These are phyloP conservation scores for Perdita meconis DNA, from an alignment of 2,888 invertebrate species.

Conservation along the genomic window DNA sequence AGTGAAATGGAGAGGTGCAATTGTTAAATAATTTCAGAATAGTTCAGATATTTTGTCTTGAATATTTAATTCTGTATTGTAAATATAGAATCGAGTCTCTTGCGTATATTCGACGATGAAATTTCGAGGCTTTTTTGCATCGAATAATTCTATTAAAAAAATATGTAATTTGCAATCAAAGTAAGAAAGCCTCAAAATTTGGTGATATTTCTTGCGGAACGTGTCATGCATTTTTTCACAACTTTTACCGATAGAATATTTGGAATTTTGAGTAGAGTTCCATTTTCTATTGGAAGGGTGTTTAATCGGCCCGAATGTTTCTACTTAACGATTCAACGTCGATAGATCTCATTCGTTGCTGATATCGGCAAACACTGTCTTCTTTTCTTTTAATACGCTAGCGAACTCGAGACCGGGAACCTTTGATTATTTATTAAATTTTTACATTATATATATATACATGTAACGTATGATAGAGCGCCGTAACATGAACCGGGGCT, in stretches of 20 bases:
- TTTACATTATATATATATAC: constrained; percentile 66
- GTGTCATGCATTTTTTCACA: constrained; percentile 42
- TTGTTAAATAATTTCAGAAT: constrained; percentile 11
- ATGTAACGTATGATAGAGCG: constrained; percentile 67
- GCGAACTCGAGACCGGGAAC: constrained; percentile 38
- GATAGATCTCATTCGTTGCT: constrained; percentile 48
- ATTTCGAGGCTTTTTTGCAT: not conserved
- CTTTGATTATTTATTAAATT: constrained; percentile 75
- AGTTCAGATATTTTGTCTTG: not conserved
- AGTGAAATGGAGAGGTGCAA: constrained; percentile 12
- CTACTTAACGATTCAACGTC: constrained; percentile 8
- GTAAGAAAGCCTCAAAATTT: not conserved
- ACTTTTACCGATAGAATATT: constrained; percentile 17
- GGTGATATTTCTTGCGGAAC: not conserved
- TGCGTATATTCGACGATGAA: not conserved
- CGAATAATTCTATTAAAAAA: not conserved
- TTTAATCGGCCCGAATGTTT: constrained; percentile 25
- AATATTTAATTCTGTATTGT: constrained; percentile 15
- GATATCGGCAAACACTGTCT: constrained; percentile 15
- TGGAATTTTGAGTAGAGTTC: constrained; percentile 23
- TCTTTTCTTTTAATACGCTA: constrained; percentile 18
- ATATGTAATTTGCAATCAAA: not conserved
- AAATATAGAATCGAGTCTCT: constrained; percentile 11
- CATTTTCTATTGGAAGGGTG: constrained; percentile 14
- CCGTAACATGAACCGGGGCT: constrained; percentile 58